These are phyloP conservation scores for Pipistrellus kuhlii DNA, from an alignment of 2,797 vertebrate species.

Conservation along the genomic window DNA sequence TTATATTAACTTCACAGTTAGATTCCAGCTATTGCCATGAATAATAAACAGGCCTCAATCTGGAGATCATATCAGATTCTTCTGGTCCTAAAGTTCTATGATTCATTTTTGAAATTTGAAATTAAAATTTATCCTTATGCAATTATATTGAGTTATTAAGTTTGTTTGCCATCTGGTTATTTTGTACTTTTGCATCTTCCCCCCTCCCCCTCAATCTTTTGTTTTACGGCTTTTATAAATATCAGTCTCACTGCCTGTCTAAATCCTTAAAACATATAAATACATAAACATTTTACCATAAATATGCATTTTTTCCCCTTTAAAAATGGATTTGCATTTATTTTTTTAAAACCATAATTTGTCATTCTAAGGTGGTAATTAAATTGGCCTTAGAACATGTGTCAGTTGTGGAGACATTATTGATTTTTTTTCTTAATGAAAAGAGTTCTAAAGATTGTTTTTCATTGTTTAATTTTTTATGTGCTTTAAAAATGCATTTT, in stretches of 20 bases:
- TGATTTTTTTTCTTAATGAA: slow-evolving; percentile 38
- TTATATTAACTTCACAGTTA: slow-evolving; percentile 20
- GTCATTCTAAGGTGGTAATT: slow-evolving; percentile 4
- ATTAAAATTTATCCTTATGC: slow-evolving; percentile 69
- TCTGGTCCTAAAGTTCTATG: slow-evolving; percentile 58
- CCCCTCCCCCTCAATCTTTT: slow-evolving; percentile 13
- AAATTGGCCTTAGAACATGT: not conserved
- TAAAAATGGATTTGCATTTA: not conserved
- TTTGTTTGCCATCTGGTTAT: slow-evolving; percentile 69
- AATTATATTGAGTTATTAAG: slow-evolving; percentile 70
- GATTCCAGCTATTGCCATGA: slow-evolving; percentile 49
- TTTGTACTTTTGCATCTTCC: slow-evolving; percentile 54
- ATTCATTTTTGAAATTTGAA: slow-evolving; percentile 73
- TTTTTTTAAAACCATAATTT: slow-evolving; percentile 7
- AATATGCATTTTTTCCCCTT: not conserved
- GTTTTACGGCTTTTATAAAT: slow-evolving; percentile 50
- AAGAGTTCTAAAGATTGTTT: slow-evolving; percentile 43
- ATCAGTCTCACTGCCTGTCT: not conserved
- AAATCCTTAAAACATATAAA: not conserved
- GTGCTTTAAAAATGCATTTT: not conserved
- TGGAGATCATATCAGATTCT: slow-evolving; percentile 40
- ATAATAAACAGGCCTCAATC: slow-evolving; percentile 55
- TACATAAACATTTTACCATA: not conserved
- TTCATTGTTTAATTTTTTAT: slow-evolving; percentile 42
- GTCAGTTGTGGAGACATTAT: not conserved